Percentiles rank a stretch among this genome's conserved stretches.
These are phyloP conservation scores for Diadophis punctatus DNA, from an alignment of 2,113 vertebrate genomes.

Conservation along the genomic window DNA sequence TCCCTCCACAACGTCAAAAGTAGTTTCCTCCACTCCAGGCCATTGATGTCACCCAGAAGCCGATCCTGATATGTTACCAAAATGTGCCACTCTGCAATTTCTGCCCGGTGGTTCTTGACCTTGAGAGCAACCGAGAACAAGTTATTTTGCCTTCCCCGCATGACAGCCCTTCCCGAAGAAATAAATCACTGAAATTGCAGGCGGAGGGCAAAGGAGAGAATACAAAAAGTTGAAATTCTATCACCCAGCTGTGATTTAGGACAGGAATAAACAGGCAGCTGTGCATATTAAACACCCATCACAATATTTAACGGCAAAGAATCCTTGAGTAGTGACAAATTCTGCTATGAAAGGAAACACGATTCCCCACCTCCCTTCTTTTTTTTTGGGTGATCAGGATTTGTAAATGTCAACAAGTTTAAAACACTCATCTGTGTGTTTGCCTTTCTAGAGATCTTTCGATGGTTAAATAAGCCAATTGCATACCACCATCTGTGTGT, in stretches of 20 bases:
- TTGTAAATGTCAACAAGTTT: conserved; percentile 20
- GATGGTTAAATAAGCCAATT: conserved; percentile 4
- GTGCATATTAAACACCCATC: conserved; percentile 48
- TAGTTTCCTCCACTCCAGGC: not conserved
- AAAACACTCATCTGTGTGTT: not conserved
- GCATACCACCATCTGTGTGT: not conserved
- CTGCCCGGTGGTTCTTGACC: not conserved
- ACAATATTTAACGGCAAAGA: conserved; percentile 55
- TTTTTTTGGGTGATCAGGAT: conserved; percentile 1
- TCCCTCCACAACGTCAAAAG: not conserved
- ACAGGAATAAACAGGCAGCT: conserved; percentile 47
- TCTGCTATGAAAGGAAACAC: conserved; percentile 32
- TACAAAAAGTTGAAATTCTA: conserved; percentile 20
- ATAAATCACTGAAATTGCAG: not conserved
- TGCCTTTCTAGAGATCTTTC: conserved; percentile 24
- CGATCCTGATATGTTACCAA: not conserved
- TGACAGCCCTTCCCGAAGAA: not conserved
- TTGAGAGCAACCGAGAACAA: not conserved
- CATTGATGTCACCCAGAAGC: not conserved
- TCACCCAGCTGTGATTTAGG: conserved; percentile 36
- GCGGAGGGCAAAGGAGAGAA: not conserved
- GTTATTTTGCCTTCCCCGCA: not conserved
- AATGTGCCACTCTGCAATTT: not conserved
- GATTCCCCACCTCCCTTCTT: not conserved
- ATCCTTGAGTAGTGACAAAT: conserved; percentile 34